Evolutionary conservation across 2,797 vertebrate genomes (phyloP).

Genomic region (Myripristis jacobus): DNA sequence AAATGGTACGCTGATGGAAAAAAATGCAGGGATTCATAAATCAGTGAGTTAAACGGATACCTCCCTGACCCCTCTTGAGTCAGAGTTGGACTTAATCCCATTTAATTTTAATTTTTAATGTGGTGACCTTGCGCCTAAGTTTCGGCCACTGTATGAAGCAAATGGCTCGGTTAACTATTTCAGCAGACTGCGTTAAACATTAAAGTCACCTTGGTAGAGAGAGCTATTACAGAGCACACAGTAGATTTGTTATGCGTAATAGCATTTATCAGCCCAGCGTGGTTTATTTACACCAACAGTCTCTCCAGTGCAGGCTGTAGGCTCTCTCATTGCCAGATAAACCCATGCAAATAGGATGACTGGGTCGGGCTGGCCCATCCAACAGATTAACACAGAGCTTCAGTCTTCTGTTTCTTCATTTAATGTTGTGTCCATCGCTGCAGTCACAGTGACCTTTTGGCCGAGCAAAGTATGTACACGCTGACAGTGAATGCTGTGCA

Average conservation of each 20-base stretch:
- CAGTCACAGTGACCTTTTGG: conserved; percentile 42
- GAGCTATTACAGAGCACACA: conserved; percentile 1
- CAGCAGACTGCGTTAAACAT: background rate
- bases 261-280: background rate
- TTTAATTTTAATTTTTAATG: background rate
- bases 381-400: conserved; percentile 73
- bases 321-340: conserved; percentile 78
- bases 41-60: too few species aligned
- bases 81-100: background rate
- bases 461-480: conserved; percentile 19
- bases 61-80: background rate
- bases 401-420: conserved; percentile 64
- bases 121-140: background rate
- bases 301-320: conserved; percentile 46
- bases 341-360: conserved; percentile 79
- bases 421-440: conserved; percentile 56
- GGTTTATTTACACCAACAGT: conserved; percentile 45
- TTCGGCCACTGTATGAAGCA: background rate
- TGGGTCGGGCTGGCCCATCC: conserved; percentile 71
- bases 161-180: background rate
- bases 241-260: conserved; percentile 35
- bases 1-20: background rate
- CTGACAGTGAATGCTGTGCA: background rate
- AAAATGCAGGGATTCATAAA: background rate
- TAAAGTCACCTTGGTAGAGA: background rate